Conservation (phyloP, 2,113 vertebrate species). For the Ictalurus punctatus region DNA sequence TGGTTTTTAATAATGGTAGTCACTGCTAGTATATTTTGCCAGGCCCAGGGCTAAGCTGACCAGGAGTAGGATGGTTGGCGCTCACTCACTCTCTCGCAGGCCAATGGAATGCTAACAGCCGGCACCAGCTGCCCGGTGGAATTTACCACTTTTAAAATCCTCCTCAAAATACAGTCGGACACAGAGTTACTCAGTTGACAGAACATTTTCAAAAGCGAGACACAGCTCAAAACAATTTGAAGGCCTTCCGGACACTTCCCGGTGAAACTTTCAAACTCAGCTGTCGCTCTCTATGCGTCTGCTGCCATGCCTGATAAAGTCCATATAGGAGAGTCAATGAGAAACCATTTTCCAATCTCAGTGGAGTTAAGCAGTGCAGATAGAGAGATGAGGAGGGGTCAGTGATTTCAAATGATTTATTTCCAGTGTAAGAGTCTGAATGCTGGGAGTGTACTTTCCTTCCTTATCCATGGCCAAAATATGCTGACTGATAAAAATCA, state of each 20-base stretch:
- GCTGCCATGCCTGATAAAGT: not conserved
- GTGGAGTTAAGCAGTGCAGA: not conserved
- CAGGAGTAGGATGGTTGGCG: constrained; percentile 30
- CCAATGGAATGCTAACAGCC: constrained; percentile 70
- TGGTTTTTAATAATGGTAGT: constrained; percentile 30
- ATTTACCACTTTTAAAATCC: constrained; percentile 73
- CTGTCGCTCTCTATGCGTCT: not conserved
- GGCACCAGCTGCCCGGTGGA: constrained; percentile 73
- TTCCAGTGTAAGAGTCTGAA: constrained; percentile 27
- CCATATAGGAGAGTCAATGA: not conserved
- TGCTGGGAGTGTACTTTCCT: constrained; percentile 7
- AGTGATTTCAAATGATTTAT: constrained; percentile 7
- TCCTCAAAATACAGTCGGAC: constrained; percentile 50
- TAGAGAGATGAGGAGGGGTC: constrained; percentile 22
- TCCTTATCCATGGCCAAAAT: not conserved
- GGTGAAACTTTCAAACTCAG: not conserved
- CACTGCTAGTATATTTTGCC: constrained; percentile 27
- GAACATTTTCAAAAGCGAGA: constrained; percentile 40
- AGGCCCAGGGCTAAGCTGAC: constrained; percentile 18
- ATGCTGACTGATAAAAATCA: not conserved
- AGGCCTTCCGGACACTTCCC: constrained; percentile 16
- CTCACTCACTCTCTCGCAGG: constrained; percentile 27
- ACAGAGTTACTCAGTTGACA: constrained; percentile 31
- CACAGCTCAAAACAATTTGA: constrained; percentile 32
- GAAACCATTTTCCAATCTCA: constrained; percentile 3